Evolutionary conservation across 2,113 vertebrate genomes (phyloP), one percentile per base, ranked within the genome.

Genomic region (Caloenas nicobarica): DNA sequence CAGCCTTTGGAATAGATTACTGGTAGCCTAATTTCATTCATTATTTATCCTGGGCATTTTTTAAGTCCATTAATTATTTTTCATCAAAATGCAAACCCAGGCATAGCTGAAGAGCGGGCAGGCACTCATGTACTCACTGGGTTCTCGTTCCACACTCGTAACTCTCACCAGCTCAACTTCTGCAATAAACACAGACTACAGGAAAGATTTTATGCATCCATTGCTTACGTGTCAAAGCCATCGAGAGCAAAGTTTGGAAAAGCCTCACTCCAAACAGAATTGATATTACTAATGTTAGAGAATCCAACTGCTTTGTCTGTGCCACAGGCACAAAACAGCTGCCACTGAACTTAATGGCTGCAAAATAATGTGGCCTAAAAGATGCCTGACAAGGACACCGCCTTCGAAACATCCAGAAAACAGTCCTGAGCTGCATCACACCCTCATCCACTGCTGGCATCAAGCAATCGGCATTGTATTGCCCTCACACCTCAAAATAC

Each of bases 31-130:
- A 82, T 89, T 91, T 90, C 29, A n/a, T 89, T 96, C 68, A 70
- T 96, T 94, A 95, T 89, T 88, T 94, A 89, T 80, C 71, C n/a
- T n/a, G 11, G 12, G 8, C 28, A 70, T 90, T 93, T 91, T 72
- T 88, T 6, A 81, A 94, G 40, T 65, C 66, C 61, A 68, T 79
- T 89, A 88, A 94, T 82, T 88, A 89, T 70, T 94, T 83, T 88
- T 77, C 78, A 91, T 71, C 71, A 73, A 91, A 85, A 94, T 29
- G n/a, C 71, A 83, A 90, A 94, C 6, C 6, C 51, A 88, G 33
- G 26, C 78, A 80, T 4, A 29, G 56, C 16, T 70, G 51, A 71
- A 76, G 25, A n/a, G n/a, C 48, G 28, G 13, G 10, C 36, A 78
- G 50, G 81, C 28, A 10, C 46, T 46, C 5, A 0, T 9, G 22